Conservation (phyloP, 1,140 invertebrate species). For the Teleogryllus occipitalis region DNA sequence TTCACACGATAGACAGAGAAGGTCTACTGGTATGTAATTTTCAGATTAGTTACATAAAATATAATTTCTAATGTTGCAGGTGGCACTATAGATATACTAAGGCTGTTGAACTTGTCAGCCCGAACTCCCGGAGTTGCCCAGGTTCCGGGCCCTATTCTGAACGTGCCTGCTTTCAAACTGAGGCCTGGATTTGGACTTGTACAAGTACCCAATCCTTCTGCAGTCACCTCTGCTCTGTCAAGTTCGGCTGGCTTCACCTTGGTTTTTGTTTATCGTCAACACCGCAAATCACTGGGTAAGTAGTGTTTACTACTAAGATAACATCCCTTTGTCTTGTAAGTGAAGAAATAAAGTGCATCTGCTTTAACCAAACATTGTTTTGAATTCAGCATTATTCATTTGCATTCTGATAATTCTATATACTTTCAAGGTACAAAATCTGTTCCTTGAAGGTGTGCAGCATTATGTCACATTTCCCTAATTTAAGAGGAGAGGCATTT, state of each 20-base stretch:
- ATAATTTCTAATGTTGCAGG: constrained; percentile 20
- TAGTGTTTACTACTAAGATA: too few species aligned
- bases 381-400: too few species aligned
- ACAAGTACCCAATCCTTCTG: constrained; percentile 31
- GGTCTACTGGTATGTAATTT: too few species aligned
- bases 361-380: too few species aligned
- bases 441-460: too few species aligned
- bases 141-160: constrained; percentile 34
- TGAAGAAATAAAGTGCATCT: neutral
- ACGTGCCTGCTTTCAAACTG: constrained; percentile 38
- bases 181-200: constrained; percentile 37
- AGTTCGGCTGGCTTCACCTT: constrained; percentile 32
- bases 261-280: constrained; percentile 38
- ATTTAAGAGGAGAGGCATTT: too few species aligned
- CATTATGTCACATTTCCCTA: too few species aligned
- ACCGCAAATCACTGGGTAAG: constrained; percentile 36
- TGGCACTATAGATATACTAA: constrained; percentile 38
- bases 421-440: too few species aligned
- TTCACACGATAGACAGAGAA: too few species aligned
- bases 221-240: constrained; percentile 30
- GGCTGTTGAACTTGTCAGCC: constrained; percentile 36
- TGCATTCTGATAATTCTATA: too few species aligned
- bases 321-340: neutral
- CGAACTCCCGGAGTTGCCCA: constrained; percentile 37
- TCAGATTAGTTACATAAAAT: too few species aligned